phyloP scores from a whole-genome alignment of 2,113 vertebrate species.

The Anseranas semipalmata region DNA sequence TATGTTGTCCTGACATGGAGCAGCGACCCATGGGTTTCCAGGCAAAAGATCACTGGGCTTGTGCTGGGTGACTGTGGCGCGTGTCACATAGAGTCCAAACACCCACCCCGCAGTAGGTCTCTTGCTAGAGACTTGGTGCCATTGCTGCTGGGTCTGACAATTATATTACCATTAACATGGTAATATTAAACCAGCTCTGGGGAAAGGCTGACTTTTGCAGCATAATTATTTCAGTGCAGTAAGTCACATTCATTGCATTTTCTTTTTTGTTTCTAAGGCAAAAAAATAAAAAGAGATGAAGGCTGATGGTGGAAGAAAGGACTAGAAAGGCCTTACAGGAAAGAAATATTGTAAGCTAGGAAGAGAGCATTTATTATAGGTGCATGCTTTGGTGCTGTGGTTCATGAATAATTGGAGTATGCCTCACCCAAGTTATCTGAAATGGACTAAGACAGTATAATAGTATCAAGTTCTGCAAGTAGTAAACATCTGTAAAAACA shows the following conservation, averaged over 20 bases:
- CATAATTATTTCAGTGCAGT: not conserved
- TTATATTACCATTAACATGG: not conserved
- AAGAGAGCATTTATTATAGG: not conserved
- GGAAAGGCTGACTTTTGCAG: not conserved
- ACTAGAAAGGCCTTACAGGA: not conserved
- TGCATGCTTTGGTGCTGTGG: not conserved
- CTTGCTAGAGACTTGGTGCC: not conserved
- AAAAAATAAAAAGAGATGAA: not conserved
- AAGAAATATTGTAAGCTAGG: not conserved
- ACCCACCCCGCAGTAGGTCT: rapidly evolving
- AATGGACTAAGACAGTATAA: not conserved
- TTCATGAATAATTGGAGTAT: not conserved
- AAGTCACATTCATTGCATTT: not conserved
- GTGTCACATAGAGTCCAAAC: not conserved
- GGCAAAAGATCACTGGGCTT: not conserved
- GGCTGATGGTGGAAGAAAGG: not conserved
- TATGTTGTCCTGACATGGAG: rapidly evolving
- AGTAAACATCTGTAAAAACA: not conserved
- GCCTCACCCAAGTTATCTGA: rapidly evolving
- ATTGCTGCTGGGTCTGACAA: rapidly evolving
- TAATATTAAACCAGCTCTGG: not conserved
- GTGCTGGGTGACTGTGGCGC: not conserved
- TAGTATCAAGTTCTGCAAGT: not conserved
- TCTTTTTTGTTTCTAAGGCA: not conserved
- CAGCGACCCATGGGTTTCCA: rapidly evolving